A percentile compares a stretch with the other conserved stretches of the same genome.
Evolutionary conservation across 2,113 vertebrate genomes (phyloP).

Genomic region (Brachypodius melanocephalos): DNA sequence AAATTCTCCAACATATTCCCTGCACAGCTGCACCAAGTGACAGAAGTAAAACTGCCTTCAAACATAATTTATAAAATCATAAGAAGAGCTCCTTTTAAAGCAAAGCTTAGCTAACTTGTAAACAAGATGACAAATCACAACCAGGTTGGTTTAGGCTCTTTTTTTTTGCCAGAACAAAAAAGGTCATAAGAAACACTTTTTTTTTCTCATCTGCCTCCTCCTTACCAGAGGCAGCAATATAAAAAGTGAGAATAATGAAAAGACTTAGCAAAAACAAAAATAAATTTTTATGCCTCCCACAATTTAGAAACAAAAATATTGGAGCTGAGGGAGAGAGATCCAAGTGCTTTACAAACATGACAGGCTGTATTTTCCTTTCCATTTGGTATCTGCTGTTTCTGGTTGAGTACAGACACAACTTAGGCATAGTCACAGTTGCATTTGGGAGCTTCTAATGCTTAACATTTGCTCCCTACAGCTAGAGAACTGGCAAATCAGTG

Average conservation of each 20-base stretch:
- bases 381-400: neutral
- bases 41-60: conserved; percentile 47
- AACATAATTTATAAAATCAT: conserved; percentile 44
- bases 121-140: conserved; percentile 32
- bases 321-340: neutral
- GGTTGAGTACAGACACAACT: neutral
- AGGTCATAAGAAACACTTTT: neutral
- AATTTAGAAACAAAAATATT: neutral
- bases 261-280: neutral
- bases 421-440: neutral
- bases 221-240: neutral
- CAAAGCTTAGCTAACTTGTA: conserved; percentile 1
- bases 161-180: neutral
- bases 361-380: neutral
- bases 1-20: conserved; percentile 38
- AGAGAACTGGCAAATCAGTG: neutral
- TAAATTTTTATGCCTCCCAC: neutral
- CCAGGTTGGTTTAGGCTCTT: neutral
- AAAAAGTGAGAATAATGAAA: neutral
- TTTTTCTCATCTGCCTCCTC: neutral
- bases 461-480: neutral
- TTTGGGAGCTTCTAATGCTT: neutral
- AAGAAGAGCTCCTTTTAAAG: conserved; percentile 36
- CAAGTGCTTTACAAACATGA: neutral
- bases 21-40: conserved; percentile 43